Base-by-base conservation (phyloP, 2,888 invertebrate species). In the Seira musarum region DNA sequence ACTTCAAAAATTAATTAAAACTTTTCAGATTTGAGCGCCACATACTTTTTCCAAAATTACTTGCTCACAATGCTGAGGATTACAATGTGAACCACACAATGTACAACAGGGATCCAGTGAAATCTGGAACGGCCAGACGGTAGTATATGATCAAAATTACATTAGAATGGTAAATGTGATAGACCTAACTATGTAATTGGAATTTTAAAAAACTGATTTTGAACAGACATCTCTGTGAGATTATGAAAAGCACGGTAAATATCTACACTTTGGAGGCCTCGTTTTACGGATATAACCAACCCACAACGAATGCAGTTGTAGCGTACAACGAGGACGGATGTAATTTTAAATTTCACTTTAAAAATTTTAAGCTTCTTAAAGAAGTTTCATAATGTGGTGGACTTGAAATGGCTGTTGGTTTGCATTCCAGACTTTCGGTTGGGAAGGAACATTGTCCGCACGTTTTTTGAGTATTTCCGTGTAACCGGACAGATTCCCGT, bases 311-410 rank as follows among this genome's bases (percentile, higher is more conserved):
- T 71, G 93, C 92, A 0, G 91, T 94, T 78, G 91, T 95, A 76
- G 94, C 96, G 40, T 98, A 98, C 88, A 97, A 95, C 53, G 97
- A 98, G 91, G 97, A 97, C 87, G 94, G 94, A 86, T 98, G 98
- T 98, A 95, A 95, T 22, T 53, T 17, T 15, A 10, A 40, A 21
- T 67, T 40, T 22, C 25, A 1, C 22, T 10, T 46, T 67, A 65
- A 15, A 8, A 15, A 30, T 61, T 13, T 22, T 13, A 63, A 63
- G 10, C 19, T 21, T 65, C 40, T 40, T 40, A 40, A 40, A 40
- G 13, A 40, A n/a, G 5, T 17, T 65, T 30, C 65, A 35, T 65
- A 30, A 19, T 65, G 19, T 65, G 65, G 10, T 40, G 40, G 6
- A 40, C 6, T 40, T 40, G 40, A 6, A 40, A 8, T 8, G 13